Conservation (phyloP, 1,140 invertebrate species). For the Oscheius sp. region DNA sequence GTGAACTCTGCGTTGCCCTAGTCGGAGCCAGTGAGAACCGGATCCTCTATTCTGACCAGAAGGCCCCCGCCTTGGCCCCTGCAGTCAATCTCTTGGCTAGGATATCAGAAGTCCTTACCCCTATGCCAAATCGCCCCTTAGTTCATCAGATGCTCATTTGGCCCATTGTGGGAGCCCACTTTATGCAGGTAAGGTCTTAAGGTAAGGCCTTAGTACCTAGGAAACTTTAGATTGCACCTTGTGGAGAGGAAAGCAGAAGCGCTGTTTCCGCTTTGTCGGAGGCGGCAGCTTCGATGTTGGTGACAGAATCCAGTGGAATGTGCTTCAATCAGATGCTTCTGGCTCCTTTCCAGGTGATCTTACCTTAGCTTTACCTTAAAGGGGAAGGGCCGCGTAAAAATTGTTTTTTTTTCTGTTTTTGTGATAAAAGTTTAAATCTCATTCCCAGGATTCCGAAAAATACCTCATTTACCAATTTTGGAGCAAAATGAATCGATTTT, state of each 20-base stretch:
- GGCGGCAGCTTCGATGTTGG: constrained; percentile 20
- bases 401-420: too few species aligned
- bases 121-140: constrained; percentile 25
- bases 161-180: constrained; percentile 22
- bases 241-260: constrained; percentile 13
- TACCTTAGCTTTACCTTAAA: neutral
- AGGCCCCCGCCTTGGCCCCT: constrained; percentile 24
- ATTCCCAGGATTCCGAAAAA: too few species aligned
- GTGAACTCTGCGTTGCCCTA: constrained; percentile 14
- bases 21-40: constrained; percentile 26
- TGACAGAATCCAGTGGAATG: constrained; percentile 17
- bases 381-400: too few species aligned
- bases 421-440: too few species aligned
- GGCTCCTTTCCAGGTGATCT: constrained; percentile 25
- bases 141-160: constrained; percentile 38
- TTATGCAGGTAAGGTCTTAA: constrained; percentile 12
- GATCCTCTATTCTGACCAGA: constrained; percentile 20
- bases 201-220: neutral
- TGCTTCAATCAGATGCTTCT: constrained; percentile 34
- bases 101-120: constrained; percentile 31
- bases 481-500: too few species aligned
- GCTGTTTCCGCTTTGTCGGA: constrained; percentile 23
- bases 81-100: constrained; percentile 22
- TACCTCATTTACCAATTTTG: too few species aligned
- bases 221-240: constrained; percentile 5